Percentiles rank a stretch among this genome's conserved stretches.
These are phyloP conservation scores for Drosophila eugracilis DNA, from an alignment of 1,140 invertebrate genomes.

Conservation along the genomic window DNA sequence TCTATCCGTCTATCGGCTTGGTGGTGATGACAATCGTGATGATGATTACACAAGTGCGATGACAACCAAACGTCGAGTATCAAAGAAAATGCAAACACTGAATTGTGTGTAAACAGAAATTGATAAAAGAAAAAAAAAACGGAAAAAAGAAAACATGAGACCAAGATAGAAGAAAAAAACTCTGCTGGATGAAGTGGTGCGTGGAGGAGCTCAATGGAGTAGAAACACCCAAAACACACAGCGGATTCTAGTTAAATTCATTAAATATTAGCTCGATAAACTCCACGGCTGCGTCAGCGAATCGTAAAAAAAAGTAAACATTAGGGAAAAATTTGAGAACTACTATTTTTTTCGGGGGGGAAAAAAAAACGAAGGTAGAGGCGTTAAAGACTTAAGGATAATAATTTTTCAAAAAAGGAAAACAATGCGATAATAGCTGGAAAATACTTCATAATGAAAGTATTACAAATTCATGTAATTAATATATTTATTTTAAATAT, in stretches of 20 bases:
- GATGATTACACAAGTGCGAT: conserved; percentile 77
- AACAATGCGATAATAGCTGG: too few relatives aligned
- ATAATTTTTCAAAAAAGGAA: neutral
- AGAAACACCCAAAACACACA: conserved; percentile 38
- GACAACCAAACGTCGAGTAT: conserved; percentile 50
- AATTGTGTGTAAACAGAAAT: conserved; percentile 70
- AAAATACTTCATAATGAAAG: too few relatives aligned
- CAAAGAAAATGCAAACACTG: conserved; percentile 74
- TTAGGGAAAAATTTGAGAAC: neutral
- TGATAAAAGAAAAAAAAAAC: conserved; percentile 59
- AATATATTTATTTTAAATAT: too few relatives aligned
- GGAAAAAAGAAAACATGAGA: conserved; percentile 42
- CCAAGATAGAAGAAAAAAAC: conserved; percentile 24
- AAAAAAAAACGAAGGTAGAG: neutral
- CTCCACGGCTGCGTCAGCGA: conserved; percentile 35
- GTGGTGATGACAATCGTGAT: conserved; percentile 42
- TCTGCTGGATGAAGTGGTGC: conserved; percentile 25
- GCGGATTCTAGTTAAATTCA: conserved; percentile 64
- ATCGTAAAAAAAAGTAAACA: conserved; percentile 37
- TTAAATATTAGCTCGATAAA: conserved; percentile 69
- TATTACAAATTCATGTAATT: too few relatives aligned
- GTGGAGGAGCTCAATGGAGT: conserved; percentile 50
- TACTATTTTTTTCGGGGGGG: neutral
- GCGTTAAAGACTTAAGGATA: neutral
- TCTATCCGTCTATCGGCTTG: conserved; percentile 26